Percentiles rank a stretch among this genome's conserved stretches.
Evolutionary conservation across 2,113 vertebrate genomes (phyloP).

Genomic region (Maccullochella peelii): DNA sequence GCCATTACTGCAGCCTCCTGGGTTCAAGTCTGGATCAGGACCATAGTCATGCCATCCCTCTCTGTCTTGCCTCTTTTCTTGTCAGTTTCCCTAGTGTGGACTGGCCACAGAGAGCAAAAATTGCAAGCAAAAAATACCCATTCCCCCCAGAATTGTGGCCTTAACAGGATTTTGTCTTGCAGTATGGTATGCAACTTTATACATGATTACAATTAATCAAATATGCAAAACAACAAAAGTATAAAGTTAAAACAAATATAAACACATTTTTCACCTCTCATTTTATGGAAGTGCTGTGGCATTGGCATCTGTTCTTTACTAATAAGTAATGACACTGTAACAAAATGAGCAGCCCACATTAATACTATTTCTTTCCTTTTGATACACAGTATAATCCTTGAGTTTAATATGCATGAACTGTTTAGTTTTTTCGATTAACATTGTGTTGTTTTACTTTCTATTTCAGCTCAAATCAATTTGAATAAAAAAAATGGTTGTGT

Average conservation of each 20-base stretch:
- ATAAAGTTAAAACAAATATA: not conserved
- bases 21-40: not conserved
- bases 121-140: not conserved
- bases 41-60: too few species aligned
- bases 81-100: not conserved
- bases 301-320: conserved; percentile 10
- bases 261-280: not conserved
- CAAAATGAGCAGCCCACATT: not conserved
- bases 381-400: not conserved
- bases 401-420: not conserved
- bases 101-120: too few species aligned
- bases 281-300: not conserved
- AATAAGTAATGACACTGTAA: too few species aligned
- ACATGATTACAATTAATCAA: not conserved
- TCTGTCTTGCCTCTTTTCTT: too few species aligned
- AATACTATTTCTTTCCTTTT: not conserved
- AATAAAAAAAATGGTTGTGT: not conserved
- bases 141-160: not conserved
- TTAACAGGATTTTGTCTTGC: not conserved
- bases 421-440: not conserved
- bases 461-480: not conserved
- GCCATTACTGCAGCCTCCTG: not conserved
- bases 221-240: not conserved
- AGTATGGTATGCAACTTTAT: not conserved
- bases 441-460: not conserved